phyloP scores from a whole-genome alignment of 2,888 invertebrate species.

The Asteroscopus sphinx region DNA sequence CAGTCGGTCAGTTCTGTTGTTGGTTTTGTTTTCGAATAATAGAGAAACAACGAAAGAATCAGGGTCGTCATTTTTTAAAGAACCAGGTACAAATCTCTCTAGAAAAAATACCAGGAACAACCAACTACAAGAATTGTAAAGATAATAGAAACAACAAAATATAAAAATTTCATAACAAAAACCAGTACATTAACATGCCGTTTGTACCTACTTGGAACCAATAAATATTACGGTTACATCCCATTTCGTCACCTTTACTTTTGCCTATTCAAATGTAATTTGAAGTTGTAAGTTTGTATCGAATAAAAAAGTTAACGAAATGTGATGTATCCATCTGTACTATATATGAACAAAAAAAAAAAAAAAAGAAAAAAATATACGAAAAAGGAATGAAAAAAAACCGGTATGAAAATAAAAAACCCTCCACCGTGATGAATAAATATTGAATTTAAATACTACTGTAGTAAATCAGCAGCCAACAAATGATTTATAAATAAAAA shows the following conservation, averaged over 20 bases:
- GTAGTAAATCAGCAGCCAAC: background rate
- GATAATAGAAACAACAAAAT: conserved; percentile 18
- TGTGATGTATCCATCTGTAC: too few relatives aligned
- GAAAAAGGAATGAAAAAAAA: too few relatives aligned
- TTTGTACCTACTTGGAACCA: conserved; percentile 18
- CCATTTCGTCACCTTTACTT: too few relatives aligned
- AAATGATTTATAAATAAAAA: conserved; percentile 1
- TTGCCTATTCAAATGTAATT: too few relatives aligned
- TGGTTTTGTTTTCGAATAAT: conserved; percentile 8
- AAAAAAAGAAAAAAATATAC: too few relatives aligned
- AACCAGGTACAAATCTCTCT: conserved; percentile 7
- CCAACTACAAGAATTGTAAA: conserved; percentile 24
- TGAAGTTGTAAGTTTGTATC: too few relatives aligned
- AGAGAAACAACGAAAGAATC: conserved; percentile 1
- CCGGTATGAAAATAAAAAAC: conserved; percentile 32
- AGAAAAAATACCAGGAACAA: conserved; percentile 5
- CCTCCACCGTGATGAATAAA: conserved; percentile 30
- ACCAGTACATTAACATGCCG: conserved; percentile 9
- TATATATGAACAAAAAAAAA: conserved; percentile 6
- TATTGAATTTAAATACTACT: conserved; percentile 9
- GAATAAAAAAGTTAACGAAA: too few relatives aligned
- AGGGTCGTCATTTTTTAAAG: too few relatives aligned
- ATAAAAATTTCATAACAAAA: conserved; percentile 7
- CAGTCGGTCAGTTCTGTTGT: conserved; percentile 33
- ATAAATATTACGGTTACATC: too few relatives aligned